Base-by-base conservation (phyloP, 2,113 vertebrate species). In the Nipponia nippon region DNA sequence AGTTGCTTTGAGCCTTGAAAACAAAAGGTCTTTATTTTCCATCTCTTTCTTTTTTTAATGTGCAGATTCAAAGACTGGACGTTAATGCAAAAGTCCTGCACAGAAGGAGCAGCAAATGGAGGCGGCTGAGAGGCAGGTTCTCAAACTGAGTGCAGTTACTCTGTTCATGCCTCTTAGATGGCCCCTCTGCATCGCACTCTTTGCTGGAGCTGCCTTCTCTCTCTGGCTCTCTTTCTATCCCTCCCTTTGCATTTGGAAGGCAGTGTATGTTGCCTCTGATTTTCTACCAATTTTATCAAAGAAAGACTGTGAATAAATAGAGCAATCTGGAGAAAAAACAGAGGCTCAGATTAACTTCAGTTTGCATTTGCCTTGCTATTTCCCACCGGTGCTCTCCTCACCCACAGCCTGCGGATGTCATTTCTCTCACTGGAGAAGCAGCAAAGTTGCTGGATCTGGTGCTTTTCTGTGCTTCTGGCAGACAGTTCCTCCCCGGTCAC, bases 211-310 rank as follows among this genome's bases (percentile, higher is more conserved):
- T 92, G 84, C 82, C 59, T 84, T 67, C 36, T 73, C 89, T 67
- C 58, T 52, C 72, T 89, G 83, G 62, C 29, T 11, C 52, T 55
- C 47, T 42, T 53, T 81, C 86, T 71, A 27, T 30, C 36, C 55
- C 71, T 87, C 79, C n/a, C 71, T 94, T 66, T 34, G 79, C 46
- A 62, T 80, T 94, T 93, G 92, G 94, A 96, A 95, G 72, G 76
- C 89, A 67, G 47, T 14, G 22, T 26, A 10, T 50, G 34, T 56
- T 93, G 84, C 80, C 50, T 76, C 65, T 85, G 85, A 86, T 93
- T 97, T 93, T 93, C 78, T 92, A 88, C 78, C 16, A 58, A 42
- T 93, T 94, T 95, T 94, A 90, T 89, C 65, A 38, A 84, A 92
- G 69, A 82, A 86, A 95, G 70, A 22, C 49, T 88, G 58, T 32